Percentiles rank a stretch among this genome's conserved stretches.
Evolutionary conservation across 2,113 vertebrate genomes (phyloP).

Genomic region (Syngnathus floridae): DNA sequence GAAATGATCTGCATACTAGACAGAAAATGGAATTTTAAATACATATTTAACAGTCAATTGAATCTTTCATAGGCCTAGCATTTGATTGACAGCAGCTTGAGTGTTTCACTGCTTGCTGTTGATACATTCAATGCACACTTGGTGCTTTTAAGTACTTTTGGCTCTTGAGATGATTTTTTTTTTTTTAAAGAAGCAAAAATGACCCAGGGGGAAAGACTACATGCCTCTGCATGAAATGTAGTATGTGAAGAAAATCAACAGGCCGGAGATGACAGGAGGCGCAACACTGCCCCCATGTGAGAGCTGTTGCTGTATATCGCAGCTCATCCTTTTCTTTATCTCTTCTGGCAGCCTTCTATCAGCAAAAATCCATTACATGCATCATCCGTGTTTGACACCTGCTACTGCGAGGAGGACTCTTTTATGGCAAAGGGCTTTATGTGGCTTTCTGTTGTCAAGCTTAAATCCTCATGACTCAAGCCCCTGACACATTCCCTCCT

Average conservation of each 20-base stretch:
- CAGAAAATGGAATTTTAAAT: too few species aligned
- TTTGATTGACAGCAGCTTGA: background rate
- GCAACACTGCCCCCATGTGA: constrained; percentile 71
- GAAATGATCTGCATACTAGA: too few species aligned
- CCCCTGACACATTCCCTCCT: constrained; percentile 33
- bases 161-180: background rate
- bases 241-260: constrained; percentile 22
- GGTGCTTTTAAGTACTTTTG: background rate
- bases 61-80: too few species aligned
- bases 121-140: background rate
- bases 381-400: constrained; percentile 33
- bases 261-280: constrained; percentile 8
- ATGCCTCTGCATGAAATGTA: constrained; percentile 29
- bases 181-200: constrained; percentile 9
- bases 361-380: constrained; percentile 23
- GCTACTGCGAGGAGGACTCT: constrained; percentile 5
- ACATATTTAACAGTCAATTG: too few species aligned
- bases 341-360: constrained; percentile 19
- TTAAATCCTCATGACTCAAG: constrained; percentile 32
- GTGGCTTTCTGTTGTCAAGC: constrained; percentile 38
- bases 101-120: background rate
- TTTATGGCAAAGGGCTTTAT: constrained; percentile 31
- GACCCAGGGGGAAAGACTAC: constrained; percentile 14
- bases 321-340: background rate
- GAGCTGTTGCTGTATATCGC: background rate